phyloP scores from a whole-genome alignment of 2,113 vertebrate genomes.

The Heterochromis multidens region DNA sequence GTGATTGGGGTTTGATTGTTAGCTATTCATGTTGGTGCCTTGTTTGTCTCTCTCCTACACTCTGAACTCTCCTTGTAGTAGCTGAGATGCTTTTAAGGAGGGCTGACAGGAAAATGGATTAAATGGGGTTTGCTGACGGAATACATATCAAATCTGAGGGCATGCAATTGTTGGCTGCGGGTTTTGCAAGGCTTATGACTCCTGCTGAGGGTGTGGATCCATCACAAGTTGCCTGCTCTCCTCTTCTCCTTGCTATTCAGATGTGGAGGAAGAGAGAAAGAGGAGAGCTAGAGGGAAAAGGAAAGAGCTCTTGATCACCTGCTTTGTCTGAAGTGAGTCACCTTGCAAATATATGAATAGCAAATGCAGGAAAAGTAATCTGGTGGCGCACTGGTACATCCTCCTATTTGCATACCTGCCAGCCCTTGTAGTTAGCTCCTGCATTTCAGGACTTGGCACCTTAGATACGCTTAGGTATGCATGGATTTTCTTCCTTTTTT shows the following conservation, averaged over 20 bases:
- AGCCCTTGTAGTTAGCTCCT: constrained; percentile 66
- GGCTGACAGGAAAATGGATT: constrained; percentile 77
- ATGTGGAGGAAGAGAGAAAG: constrained; percentile 29
- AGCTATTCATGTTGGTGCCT: constrained; percentile 27
- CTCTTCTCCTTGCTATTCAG: constrained; percentile 36
- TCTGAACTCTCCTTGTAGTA: constrained; percentile 49
- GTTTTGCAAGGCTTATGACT: constrained; percentile 73
- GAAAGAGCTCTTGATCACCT: constrained; percentile 75
- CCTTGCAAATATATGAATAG: constrained; percentile 86
- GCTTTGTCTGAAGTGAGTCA: constrained; percentile 83
- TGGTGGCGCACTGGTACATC: constrained; percentile 69
- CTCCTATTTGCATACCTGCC: constrained; percentile 79
- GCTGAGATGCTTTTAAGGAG: constrained; percentile 57
- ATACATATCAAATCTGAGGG: constrained; percentile 72
- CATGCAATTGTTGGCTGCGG: constrained; percentile 63
- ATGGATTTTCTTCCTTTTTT: constrained; percentile 50
- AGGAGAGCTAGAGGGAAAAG: constrained; percentile 17
- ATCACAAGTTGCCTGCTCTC: constrained; percentile 54
- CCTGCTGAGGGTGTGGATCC: constrained; percentile 69
- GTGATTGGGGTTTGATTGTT: constrained; percentile 39
- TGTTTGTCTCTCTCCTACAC: constrained; percentile 44
- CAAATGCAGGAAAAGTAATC: constrained; percentile 80
- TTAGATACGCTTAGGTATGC: constrained; percentile 57
- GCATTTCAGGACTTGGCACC: constrained; percentile 59
- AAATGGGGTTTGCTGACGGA: constrained; percentile 74